Evolutionary conservation across 2,797 vertebrate genomes (phyloP).

Genomic region (Hyperoplus lanceolatus): DNA sequence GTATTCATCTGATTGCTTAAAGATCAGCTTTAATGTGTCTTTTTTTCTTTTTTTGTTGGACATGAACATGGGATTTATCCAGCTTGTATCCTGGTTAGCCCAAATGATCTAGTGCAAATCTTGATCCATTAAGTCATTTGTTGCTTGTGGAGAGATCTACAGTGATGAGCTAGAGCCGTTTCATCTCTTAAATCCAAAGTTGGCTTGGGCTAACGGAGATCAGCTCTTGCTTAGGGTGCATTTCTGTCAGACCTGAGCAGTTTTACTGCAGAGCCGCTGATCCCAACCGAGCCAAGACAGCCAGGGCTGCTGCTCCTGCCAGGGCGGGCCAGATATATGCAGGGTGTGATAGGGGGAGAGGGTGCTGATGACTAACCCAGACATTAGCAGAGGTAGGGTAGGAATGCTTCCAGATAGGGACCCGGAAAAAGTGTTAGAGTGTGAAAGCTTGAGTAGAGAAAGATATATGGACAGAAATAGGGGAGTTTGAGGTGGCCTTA

Average conservation of each 20-base stretch:
- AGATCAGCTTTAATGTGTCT: slow-evolving; percentile 32
- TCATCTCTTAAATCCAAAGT: slow-evolving; percentile 86
- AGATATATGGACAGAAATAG: slow-evolving; percentile 31
- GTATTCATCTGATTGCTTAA: slow-evolving; percentile 61
- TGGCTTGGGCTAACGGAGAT: slow-evolving; percentile 80
- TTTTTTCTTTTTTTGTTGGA: slow-evolving; percentile 4
- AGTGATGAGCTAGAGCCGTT: slow-evolving; percentile 77
- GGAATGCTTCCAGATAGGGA: slow-evolving; percentile 47
- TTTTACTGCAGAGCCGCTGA: slow-evolving; percentile 76
- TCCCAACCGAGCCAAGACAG: slow-evolving; percentile 62
- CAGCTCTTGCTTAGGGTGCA: slow-evolving; percentile 84
- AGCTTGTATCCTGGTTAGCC: slow-evolving; percentile 29
- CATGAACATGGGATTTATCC: slow-evolving; percentile 12
- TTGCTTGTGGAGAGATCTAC: slow-evolving; percentile 76
- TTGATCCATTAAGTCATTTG: slow-evolving; percentile 83
- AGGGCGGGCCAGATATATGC: slow-evolving; percentile 54
- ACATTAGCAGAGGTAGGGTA: slow-evolving; percentile 48
- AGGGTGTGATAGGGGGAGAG: slow-evolving; percentile 47
- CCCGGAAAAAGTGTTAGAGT: slow-evolving; percentile 16
- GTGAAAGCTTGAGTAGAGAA: slow-evolving; percentile 42
- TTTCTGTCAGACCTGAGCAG: slow-evolving; percentile 83
- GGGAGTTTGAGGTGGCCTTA: no score
- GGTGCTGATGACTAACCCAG: slow-evolving; percentile 61
- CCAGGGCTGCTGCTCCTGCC: slow-evolving; percentile 47
- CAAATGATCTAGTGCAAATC: slow-evolving; percentile 68